phyloP scores from a whole-genome alignment of 1,140 invertebrate genomes.

The Leptopilina boulardi region DNA sequence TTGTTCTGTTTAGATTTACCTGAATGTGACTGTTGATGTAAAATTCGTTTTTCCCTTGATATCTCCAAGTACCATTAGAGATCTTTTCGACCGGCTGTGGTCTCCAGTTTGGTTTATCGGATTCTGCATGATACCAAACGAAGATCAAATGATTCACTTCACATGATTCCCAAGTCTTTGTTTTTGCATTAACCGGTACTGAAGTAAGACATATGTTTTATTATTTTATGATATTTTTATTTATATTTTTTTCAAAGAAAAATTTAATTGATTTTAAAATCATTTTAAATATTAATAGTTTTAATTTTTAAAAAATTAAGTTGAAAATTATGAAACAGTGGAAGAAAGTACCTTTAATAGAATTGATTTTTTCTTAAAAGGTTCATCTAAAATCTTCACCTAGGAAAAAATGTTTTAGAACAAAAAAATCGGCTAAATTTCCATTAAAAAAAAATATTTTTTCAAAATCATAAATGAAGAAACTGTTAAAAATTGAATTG shows the following conservation, averaged over 20 bases:
- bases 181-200: conserved; percentile 80
- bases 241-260: conserved; percentile 36
- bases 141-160: conserved; percentile 87
- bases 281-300: conserved; percentile 3
- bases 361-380: too few relatives aligned
- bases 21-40: conserved; percentile 84
- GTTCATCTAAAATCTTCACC: too few relatives aligned
- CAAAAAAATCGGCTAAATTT: too few relatives aligned
- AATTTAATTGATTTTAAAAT: conserved; percentile 36
- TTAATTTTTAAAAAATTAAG: conserved; percentile 17
- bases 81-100: conserved; percentile 79
- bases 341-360: too few relatives aligned
- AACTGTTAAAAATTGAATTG: too few relatives aligned
- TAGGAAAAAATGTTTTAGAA: too few relatives aligned
- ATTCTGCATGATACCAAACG: conserved; percentile 90
- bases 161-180: conserved; percentile 80
- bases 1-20: conserved; percentile 66
- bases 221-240: conserved; percentile 43
- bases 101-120: conserved; percentile 82
- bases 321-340: too few relatives aligned
- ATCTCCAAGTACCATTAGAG: conserved; percentile 78
- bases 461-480: too few relatives aligned
- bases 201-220: conserved; percentile 46
- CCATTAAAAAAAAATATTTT: too few relatives aligned
- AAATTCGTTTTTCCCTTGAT: conserved; percentile 87